A percentile compares a stretch with the other conserved stretches of the same genome.
Evolutionary conservation across 2,113 vertebrate species (phyloP).

Genomic region (Ancistrus triradiatus): DNA sequence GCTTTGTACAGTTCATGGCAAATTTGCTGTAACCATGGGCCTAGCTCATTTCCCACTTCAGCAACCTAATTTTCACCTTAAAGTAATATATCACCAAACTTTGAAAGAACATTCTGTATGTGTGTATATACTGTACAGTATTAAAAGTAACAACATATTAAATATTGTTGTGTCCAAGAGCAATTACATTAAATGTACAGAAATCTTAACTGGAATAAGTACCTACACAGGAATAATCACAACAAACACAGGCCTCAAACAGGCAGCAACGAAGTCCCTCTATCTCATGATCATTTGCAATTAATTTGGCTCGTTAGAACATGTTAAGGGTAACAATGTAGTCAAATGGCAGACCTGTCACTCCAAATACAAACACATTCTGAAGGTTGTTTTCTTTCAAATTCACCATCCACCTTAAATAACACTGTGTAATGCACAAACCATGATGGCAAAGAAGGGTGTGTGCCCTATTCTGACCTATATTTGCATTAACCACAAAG

Average conservation of each 20-base stretch:
- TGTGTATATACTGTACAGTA: too few species aligned
- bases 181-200: not conserved
- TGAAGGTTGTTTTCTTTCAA: constrained; percentile 10
- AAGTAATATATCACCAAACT: not conserved
- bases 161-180: not conserved
- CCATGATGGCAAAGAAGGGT: not conserved
- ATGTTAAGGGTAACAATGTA: constrained; percentile 54
- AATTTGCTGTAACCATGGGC: not conserved
- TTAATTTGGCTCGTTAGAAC: constrained; percentile 59
- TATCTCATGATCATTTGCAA: constrained; percentile 61
- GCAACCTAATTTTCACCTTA: not conserved
- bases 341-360: constrained; percentile 47
- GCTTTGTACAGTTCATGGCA: too few species aligned
- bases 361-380: constrained; percentile 1
- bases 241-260: constrained; percentile 57
- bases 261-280: constrained; percentile 55
- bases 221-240: constrained; percentile 57
- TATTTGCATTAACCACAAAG: constrained; percentile 16
- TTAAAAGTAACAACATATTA: not conserved
- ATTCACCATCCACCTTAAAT: constrained; percentile 7
- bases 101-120: not conserved
- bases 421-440: constrained; percentile 12
- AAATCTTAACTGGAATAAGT: constrained; percentile 45
- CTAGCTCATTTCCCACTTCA: not conserved
- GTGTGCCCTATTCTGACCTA: not conserved